Percentiles rank a stretch among this genome's conserved stretches.
These are phyloP conservation scores for Myoxocephalus aenaeus DNA, from an alignment of 2,797 vertebrate genomes.

Conservation along the genomic window DNA sequence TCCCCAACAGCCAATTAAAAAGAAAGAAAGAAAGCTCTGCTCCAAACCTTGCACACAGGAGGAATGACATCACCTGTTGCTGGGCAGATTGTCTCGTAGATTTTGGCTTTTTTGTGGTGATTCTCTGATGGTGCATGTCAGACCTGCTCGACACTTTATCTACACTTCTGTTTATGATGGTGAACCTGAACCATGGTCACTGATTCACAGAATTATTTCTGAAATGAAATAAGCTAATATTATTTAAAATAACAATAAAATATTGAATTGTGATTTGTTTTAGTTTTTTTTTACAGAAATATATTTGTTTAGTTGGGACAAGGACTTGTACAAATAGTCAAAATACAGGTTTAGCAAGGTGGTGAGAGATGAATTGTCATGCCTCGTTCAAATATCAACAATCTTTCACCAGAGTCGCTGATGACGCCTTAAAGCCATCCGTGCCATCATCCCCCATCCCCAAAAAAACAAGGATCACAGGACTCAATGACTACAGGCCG, in stretches of 20 bases:
- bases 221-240: not conserved
- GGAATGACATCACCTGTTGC: constrained; percentile 86
- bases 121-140: not conserved
- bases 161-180: not conserved
- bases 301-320: not conserved
- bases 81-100: constrained; percentile 63
- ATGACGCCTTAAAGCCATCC: too few relatives aligned
- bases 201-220: not conserved
- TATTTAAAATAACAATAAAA: not conserved
- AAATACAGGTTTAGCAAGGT: too few relatives aligned
- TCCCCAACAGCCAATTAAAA: constrained; percentile 61
- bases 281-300: not conserved
- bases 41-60: constrained; percentile 58
- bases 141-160: not conserved
- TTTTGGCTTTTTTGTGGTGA: not conserved
- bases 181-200: not conserved
- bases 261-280: not conserved
- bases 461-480: too few relatives aligned
- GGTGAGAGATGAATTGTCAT: too few relatives aligned
- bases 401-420: too few relatives aligned
- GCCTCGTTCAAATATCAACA: too few relatives aligned
- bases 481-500: too few relatives aligned
- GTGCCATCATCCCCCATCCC: too few relatives aligned
- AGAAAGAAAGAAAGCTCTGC: constrained; percentile 57
- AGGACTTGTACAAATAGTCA: too few relatives aligned